These are phyloP conservation scores for Aleadryas rufinucha DNA, from an alignment of 2,113 vertebrate genomes.

Conservation along the genomic window DNA sequence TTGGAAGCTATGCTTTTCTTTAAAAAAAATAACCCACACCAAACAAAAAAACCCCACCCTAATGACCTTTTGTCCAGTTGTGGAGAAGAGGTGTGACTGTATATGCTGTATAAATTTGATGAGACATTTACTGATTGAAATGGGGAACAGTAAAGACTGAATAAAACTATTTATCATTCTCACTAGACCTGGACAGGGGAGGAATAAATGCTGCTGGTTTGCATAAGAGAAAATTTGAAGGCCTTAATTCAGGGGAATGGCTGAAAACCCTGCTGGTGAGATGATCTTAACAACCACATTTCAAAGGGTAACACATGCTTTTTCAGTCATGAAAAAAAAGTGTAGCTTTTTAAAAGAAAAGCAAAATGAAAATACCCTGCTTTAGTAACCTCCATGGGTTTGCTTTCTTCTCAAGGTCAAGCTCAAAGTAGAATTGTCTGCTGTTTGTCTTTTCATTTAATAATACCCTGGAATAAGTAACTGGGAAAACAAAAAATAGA, in stretches of 20 bases:
- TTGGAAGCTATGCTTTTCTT: background rate
- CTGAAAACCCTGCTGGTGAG: background rate
- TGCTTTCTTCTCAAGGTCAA: background rate
- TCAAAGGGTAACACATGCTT: background rate
- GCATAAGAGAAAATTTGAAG: background rate
- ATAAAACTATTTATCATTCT: background rate
- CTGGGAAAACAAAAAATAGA: background rate
- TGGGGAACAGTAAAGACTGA: background rate
- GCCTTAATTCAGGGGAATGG: background rate
- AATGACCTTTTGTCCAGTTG: background rate
- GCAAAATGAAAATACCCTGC: background rate
- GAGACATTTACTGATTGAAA: background rate
- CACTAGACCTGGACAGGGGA: background rate
- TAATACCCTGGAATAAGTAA: background rate
- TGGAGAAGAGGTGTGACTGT: background rate
- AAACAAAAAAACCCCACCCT: background rate
- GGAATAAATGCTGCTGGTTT: background rate
- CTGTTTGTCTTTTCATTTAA: background rate
- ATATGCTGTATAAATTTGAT: background rate
- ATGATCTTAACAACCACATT: background rate
- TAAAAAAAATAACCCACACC: fast-evolving
- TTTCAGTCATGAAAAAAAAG: background rate
- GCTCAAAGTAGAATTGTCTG: background rate
- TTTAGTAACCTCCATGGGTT: background rate
- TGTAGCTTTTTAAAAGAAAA: background rate